These are phyloP conservation scores for Cryptus armator DNA, from an alignment of 2,888 invertebrate genomes.

Conservation along the genomic window DNA sequence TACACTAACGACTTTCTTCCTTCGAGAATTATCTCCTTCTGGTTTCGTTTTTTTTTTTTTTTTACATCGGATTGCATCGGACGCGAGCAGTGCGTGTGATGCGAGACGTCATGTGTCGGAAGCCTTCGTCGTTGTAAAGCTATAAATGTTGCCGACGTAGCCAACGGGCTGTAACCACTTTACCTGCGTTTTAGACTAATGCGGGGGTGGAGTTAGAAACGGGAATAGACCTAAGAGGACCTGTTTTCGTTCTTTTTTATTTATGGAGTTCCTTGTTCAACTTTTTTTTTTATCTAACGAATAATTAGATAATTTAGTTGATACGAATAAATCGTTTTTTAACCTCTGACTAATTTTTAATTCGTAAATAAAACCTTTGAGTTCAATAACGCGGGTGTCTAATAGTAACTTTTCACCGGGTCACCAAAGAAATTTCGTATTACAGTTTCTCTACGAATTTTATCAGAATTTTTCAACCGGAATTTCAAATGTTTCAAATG, in stretches of 20 bases:
- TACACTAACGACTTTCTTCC: slow-evolving; percentile 39
- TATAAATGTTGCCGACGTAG: slow-evolving; percentile 34
- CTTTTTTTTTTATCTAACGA: background rate
- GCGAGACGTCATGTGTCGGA: slow-evolving; percentile 14
- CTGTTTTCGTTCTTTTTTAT: background rate
- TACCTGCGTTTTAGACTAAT: slow-evolving; percentile 30
- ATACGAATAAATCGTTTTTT: background rate
- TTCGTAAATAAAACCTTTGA: background rate
- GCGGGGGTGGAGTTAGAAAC: slow-evolving; percentile 42
- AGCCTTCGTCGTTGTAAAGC: background rate
- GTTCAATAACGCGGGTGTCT: background rate
- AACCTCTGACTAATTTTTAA: background rate
- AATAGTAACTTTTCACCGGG: too few relatives aligned
- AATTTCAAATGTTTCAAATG: too few relatives aligned
- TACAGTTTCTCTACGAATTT: too few relatives aligned
- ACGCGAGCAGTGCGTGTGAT: slow-evolving; percentile 31
- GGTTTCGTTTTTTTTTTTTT: background rate
- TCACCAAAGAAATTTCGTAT: too few relatives aligned
- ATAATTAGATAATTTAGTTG: background rate
- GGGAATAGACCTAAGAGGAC: slow-evolving; percentile 39
- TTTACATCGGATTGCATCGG: slow-evolving; percentile 10
- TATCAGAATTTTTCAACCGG: too few relatives aligned
- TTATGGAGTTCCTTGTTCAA: background rate
- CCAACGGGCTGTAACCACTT: slow-evolving; percentile 49
- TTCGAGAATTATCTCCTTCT: slow-evolving; percentile 16